Percentiles rank a stretch among this genome's conserved stretches.
Evolutionary conservation across 2,888 invertebrate genomes (phyloP).

Genomic region (Apotomis capreana): DNA sequence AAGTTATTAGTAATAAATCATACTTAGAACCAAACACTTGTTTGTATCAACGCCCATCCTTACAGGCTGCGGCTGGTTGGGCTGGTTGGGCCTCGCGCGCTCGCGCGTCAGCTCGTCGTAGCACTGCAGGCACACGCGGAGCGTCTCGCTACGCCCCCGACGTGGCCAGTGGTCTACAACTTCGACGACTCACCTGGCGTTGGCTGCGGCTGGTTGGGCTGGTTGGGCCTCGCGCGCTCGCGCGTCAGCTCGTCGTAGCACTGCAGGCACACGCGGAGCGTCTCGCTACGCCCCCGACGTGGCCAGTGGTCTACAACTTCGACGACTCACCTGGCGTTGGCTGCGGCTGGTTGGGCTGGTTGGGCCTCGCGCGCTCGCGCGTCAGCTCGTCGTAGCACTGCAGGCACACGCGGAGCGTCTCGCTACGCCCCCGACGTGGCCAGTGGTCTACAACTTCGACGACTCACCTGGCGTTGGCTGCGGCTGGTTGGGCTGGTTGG

Average conservation of each 20-base stretch:
- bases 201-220: conserved; percentile 48
- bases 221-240: conserved; percentile 67
- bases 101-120: conserved; percentile 88
- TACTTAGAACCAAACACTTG: too few relatives aligned
- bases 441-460: too few relatives aligned
- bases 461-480: conserved; percentile 47
- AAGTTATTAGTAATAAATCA: too few relatives aligned
- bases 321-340: too few relatives aligned
- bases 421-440: conserved; percentile 96
- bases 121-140: conserved; percentile 97
- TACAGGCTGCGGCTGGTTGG: conserved; percentile 50
- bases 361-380: conserved; percentile 71
- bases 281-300: conserved; percentile 96
- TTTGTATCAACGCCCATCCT: too few relatives aligned
- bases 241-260: conserved; percentile 91
- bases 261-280: conserved; percentile 96
- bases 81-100: conserved; percentile 60
- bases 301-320: conserved; percentile 64
- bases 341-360: conserved; percentile 48
- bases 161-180: conserved; percentile 76
- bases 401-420: conserved; percentile 96
- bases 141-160: conserved; percentile 97
- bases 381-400: conserved; percentile 93
- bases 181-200: too few relatives aligned
- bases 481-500: conserved; percentile 50